These are phyloP conservation scores for Macaria notata DNA, from an alignment of 2,888 invertebrate genomes.

Conservation along the genomic window DNA sequence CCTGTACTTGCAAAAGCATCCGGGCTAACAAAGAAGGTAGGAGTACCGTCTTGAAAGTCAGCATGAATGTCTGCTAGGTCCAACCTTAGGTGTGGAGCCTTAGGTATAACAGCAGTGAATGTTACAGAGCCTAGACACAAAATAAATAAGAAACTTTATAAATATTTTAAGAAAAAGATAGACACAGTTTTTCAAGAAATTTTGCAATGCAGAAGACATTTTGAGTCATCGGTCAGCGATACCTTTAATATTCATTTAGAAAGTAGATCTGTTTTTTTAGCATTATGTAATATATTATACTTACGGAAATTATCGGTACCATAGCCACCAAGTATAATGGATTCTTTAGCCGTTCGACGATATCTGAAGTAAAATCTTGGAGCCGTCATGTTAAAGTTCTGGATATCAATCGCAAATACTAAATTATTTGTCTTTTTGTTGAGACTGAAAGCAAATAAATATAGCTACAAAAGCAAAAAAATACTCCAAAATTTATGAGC, in stretches of 20 bases:
- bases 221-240: too few relatives aligned
- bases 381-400: slow-evolving; percentile 5
- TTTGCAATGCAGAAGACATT: too few relatives aligned
- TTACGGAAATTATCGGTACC: slow-evolving; percentile 14
- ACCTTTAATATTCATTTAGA: too few relatives aligned
- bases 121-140: slow-evolving; percentile 13
- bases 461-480: too few relatives aligned
- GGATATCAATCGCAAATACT: slow-evolving; percentile 18
- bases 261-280: too few relatives aligned
- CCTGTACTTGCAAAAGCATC: slow-evolving; percentile 20
- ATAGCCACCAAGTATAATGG: slow-evolving; percentile 18
- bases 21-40: slow-evolving; percentile 13
- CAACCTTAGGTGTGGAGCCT: slow-evolving; percentile 13
- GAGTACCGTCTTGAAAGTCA: slow-evolving; percentile 6
- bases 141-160: too few relatives aligned
- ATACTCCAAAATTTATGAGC: too few relatives aligned
- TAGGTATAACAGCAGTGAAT: slow-evolving; percentile 22
- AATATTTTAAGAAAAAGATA: too few relatives aligned
- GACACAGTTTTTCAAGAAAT: too few relatives aligned
- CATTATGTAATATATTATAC: too few relatives aligned
- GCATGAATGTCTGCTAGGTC: slow-evolving; percentile 23
- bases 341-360: slow-evolving; percentile 21
- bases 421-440: slow-evolving; percentile 25
- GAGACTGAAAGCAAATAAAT: slow-evolving; percentile 14
- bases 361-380: slow-evolving; percentile 14